These are phyloP conservation scores for Picus viridis DNA, from an alignment of 2,797 vertebrate genomes.

Conservation along the genomic window DNA sequence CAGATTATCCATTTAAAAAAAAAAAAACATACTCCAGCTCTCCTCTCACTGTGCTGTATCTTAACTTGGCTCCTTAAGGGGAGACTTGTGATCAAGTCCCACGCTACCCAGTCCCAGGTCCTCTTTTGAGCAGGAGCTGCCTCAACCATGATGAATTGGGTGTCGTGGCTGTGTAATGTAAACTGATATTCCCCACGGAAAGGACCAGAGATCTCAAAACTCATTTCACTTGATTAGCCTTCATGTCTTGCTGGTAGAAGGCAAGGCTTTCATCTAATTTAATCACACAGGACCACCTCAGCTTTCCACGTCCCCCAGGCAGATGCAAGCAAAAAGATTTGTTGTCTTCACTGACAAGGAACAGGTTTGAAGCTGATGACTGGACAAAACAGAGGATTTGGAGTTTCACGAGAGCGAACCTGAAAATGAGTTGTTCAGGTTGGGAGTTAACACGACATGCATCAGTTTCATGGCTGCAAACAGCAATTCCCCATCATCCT, in stretches of 20 bases:
- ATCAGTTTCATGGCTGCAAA: conserved; percentile 58
- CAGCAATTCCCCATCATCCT: conserved; percentile 56
- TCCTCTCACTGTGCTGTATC: conserved; percentile 34
- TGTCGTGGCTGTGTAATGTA: conserved; percentile 77
- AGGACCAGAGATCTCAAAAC: conserved; percentile 82
- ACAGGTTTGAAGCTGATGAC: conserved; percentile 78
- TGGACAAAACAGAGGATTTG: conserved; percentile 74
- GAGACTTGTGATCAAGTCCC: conserved; percentile 74
- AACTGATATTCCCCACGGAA: conserved; percentile 79
- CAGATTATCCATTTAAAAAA: not conserved
- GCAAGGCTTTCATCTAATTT: conserved; percentile 83
- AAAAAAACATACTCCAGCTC: not conserved
- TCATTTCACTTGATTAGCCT: conserved; percentile 85
- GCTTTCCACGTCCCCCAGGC: conserved; percentile 76
- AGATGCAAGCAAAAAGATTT: conserved; percentile 78
- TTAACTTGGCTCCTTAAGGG: conserved; percentile 61
- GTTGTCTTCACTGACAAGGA: conserved; percentile 80
- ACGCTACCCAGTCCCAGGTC: conserved; percentile 47
- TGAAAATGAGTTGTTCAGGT: conserved; percentile 68
- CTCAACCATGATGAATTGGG: conserved; percentile 79
- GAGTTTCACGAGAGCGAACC: conserved; percentile 75
- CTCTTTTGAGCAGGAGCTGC: conserved; percentile 75
- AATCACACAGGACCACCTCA: conserved; percentile 80
- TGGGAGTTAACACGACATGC: conserved; percentile 73
- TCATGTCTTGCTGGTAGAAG: conserved; percentile 74